phyloP scores from a whole-genome alignment of 2,888 invertebrate genomes.

The Lasioglossum pauxillum region DNA sequence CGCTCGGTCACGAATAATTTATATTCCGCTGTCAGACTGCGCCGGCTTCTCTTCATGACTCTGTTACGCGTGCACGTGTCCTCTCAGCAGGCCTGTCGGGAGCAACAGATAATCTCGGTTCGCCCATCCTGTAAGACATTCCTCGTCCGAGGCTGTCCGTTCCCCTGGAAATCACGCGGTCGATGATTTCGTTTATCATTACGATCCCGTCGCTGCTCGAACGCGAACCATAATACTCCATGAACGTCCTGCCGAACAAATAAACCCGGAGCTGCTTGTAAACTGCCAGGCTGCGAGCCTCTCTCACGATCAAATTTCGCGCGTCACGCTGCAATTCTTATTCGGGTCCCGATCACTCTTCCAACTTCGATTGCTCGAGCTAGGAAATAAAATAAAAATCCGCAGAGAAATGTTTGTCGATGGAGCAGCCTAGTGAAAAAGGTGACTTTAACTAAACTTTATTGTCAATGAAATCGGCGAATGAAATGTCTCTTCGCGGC shows the following conservation, averaged over 20 bases:
- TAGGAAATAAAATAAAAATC: no score
- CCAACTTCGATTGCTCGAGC: neutral
- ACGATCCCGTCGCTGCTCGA: neutral
- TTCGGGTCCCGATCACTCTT: neutral
- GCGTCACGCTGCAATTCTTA: neutral
- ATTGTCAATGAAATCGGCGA: no score
- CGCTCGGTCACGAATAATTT: constrained; percentile 43
- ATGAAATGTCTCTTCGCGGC: no score
- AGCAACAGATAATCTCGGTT: constrained; percentile 19
- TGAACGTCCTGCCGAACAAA: neutral
- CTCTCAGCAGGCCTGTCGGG: constrained; percentile 42
- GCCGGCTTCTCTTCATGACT: constrained; percentile 45
- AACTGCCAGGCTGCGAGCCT: neutral
- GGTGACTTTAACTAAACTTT: no score
- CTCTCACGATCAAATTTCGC: neutral
- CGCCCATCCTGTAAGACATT: constrained; percentile 17
- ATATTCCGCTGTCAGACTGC: constrained; percentile 38
- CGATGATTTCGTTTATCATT: constrained; percentile 13
- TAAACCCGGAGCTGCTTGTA: neutral
- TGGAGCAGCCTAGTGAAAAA: no score
- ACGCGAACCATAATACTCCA: neutral
- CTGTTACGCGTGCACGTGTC: constrained; percentile 36
- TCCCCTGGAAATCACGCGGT: constrained; percentile 23
- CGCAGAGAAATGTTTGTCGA: no score
- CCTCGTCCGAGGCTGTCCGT: constrained; percentile 19